phyloP scores from a whole-genome alignment of 2,888 invertebrate genomes.

The Nesidiocoris tenuis region DNA sequence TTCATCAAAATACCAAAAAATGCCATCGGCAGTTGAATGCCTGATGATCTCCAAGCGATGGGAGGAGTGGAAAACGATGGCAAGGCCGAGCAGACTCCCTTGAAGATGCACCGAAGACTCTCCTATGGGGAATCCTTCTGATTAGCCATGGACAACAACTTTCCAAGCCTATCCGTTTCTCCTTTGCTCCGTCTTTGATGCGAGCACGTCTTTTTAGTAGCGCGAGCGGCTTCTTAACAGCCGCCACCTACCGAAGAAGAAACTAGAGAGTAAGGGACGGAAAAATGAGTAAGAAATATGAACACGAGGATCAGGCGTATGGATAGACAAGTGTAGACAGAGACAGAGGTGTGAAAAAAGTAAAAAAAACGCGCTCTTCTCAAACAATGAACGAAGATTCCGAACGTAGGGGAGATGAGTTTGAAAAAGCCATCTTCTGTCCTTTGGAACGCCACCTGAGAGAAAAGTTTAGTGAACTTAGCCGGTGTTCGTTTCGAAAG shows the following conservation, averaged over 20 bases:
- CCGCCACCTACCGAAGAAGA: background rate
- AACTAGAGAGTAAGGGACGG: background rate
- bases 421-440: background rate
- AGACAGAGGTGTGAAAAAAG: background rate
- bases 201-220: background rate
- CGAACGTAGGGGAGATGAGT: background rate
- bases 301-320: background rate
- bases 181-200: background rate
- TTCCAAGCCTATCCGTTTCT: background rate
- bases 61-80: too few species aligned
- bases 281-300: background rate
- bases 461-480: constrained; percentile 31
- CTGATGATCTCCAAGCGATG: too few species aligned
- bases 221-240: background rate
- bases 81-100: too few species aligned
- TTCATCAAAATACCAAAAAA: too few species aligned
- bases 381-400: background rate
- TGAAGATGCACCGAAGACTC: too few species aligned
- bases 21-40: too few species aligned
- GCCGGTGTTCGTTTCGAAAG: constrained; percentile 16
- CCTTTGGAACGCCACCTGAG: background rate
- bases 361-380: background rate
- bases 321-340: background rate
- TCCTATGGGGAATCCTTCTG: too few species aligned
- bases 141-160: background rate